These are phyloP conservation scores for Antheraea pernyi DNA, from an alignment of 1,140 invertebrate genomes.

Conservation along the genomic window DNA sequence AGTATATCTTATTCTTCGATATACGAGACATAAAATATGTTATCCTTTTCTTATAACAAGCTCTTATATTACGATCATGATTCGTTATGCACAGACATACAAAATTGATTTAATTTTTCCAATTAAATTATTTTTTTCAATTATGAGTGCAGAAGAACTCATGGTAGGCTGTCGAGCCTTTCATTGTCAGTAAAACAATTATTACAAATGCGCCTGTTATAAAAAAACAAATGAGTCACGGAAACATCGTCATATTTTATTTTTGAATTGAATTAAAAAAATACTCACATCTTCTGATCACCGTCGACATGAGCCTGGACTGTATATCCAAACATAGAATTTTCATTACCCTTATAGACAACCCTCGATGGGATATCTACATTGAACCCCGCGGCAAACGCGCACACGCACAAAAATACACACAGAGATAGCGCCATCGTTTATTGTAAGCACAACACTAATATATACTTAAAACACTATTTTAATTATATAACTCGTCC, in stretches of 20 bases:
- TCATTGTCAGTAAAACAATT: neutral
- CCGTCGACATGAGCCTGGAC: constrained; percentile 67
- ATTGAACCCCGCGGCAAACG: constrained; percentile 59
- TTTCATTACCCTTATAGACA: constrained; percentile 61
- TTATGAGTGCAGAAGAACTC: neutral
- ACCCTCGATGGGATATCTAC: constrained; percentile 73
- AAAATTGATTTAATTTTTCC: no score
- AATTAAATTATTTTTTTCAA: no score
- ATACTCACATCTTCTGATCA: constrained; percentile 67
- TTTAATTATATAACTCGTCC: constrained; percentile 64
- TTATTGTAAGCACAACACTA: constrained; percentile 51
- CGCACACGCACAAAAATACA: constrained; percentile 56
- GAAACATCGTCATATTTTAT: neutral
- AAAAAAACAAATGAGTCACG: neutral
- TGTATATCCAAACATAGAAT: constrained; percentile 74
- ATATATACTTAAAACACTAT: constrained; percentile 36
- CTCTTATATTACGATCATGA: no score
- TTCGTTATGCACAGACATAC: no score
- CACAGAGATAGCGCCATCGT: constrained; percentile 61
- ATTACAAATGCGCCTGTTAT: neutral
- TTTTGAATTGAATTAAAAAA: constrained; percentile 14
- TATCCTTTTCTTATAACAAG: no score
- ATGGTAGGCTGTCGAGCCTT: neutral
- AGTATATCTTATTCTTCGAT: no score
- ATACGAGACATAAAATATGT: no score